Evolutionary conservation across 1,140 invertebrate species (phyloP), one percentile per base, ranked within the genome.

Genomic region (Trichonephila clavata): DNA sequence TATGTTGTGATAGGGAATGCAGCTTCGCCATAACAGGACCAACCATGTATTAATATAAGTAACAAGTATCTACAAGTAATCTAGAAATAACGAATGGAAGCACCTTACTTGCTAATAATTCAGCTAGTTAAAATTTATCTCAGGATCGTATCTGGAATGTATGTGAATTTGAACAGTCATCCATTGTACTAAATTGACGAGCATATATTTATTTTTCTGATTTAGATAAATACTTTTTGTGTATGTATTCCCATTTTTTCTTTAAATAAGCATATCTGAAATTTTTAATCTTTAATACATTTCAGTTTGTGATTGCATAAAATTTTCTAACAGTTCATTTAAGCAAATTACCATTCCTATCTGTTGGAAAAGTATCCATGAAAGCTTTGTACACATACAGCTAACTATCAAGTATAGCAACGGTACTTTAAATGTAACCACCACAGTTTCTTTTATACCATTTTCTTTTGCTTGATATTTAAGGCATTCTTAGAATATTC

Each of bases 11-110:
- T 68, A 77, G 71, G 71, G 24, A 65, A 27, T 32, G 59, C 86
- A 87, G 86, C 86, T 60, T 61, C 86, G 86, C 43, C 57, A 27
- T 32, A 57, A 77, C 68, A 80, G 65, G 50, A 88, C 92, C 92
- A 93, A 93, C 92, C 84, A 93, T 86, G 83, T 84, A 90, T 80
- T 84, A 84, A 18, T 60, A 84, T 63, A 63, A 87, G 32, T 87
- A 87, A 87, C 86, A 87, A 87, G 86, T 87, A 87, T 87, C 86
- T 87, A 87, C 86, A 87, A 87, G 27, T 63, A 65, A 84, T 32
- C 21, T 84, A 21, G 39, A 63, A n/a, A 32, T 63, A 39, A 63
- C 61, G 86, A 63, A 10, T 71, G 88, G 68, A 77, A 80, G 88
- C 88, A 71, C 88, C 59, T 90, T 90, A 60, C 68, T 90, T 84